Percentiles rank a stretch among this genome's conserved stretches.
phyloP scores from a whole-genome alignment of 2,113 vertebrate genomes.

The Nyctibius bracteatus region DNA sequence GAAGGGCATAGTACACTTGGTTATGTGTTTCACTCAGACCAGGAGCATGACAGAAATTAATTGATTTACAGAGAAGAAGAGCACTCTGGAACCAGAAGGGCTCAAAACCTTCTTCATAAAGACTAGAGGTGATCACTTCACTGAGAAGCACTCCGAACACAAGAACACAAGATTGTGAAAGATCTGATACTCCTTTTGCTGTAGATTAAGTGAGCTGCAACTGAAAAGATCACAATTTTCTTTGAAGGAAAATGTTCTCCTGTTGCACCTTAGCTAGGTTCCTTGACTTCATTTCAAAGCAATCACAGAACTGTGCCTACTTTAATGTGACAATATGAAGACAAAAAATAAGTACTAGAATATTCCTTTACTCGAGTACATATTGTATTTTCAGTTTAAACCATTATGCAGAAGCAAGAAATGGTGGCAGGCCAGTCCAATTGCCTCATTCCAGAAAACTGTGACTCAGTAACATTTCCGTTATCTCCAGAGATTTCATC shows the following conservation, averaged over 20 bases:
- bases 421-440: background rate
- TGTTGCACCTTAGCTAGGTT: background rate
- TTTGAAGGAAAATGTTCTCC: background rate
- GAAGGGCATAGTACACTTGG: background rate
- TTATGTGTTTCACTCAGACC: constrained; percentile 32
- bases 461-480: background rate
- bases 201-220: background rate
- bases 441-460: background rate
- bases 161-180: constrained; percentile 40
- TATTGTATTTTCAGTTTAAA: background rate
- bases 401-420: background rate
- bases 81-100: constrained; percentile 38
- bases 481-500: background rate
- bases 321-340: background rate
- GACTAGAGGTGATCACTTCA: constrained; percentile 20
- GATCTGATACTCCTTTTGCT: background rate
- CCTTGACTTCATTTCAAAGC: background rate
- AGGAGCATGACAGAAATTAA: background rate
- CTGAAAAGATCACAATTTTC: constrained; percentile 1
- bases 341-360: background rate
- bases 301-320: background rate
- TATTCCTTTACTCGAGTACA: background rate
- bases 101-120: constrained; percentile 13
- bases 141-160: constrained; percentile 9
- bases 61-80: constrained; percentile 42